These are phyloP conservation scores for Polylopha cassiicola DNA, from an alignment of 2,888 invertebrate genomes.

Conservation along the genomic window DNA sequence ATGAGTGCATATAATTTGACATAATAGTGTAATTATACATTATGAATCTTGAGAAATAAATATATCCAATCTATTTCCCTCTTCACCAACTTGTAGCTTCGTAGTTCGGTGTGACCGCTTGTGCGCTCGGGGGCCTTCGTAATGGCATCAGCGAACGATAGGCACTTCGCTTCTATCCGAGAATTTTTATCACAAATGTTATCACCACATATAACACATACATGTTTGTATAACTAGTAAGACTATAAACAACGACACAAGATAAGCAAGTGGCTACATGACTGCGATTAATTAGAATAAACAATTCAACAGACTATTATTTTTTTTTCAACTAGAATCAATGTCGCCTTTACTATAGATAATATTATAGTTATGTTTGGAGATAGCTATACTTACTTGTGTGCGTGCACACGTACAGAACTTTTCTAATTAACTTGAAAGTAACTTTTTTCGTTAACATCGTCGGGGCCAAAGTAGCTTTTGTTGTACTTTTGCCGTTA, in stretches of 20 bases:
- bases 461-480: constrained; percentile 44
- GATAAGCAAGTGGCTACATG: too few relatives aligned
- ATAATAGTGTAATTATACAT: too few relatives aligned
- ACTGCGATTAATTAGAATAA: too few relatives aligned
- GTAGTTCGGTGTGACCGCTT: constrained; percentile 25
- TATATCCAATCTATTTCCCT: too few relatives aligned
- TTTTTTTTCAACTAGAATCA: too few relatives aligned
- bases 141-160: constrained; percentile 65
- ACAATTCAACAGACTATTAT: too few relatives aligned
- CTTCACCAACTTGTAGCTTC: neutral
- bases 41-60: neutral
- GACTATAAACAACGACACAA: too few relatives aligned
- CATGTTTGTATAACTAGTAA: too few relatives aligned
- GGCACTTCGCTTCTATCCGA: constrained; percentile 43
- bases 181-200: constrained; percentile 57
- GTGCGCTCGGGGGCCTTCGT: constrained; percentile 44
- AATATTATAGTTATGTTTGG: constrained; percentile 28
- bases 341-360: too few relatives aligned
- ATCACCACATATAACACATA: constrained; percentile 7
- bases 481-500: constrained; percentile 50
- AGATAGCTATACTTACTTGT: constrained; percentile 22
- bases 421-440: constrained; percentile 65
- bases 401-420: constrained; percentile 32
- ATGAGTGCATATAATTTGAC: too few relatives aligned
- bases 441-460: constrained; percentile 61